Evolutionary conservation across 2,888 invertebrate species (phyloP).

Genomic region (Acholoe squamosa): DNA sequence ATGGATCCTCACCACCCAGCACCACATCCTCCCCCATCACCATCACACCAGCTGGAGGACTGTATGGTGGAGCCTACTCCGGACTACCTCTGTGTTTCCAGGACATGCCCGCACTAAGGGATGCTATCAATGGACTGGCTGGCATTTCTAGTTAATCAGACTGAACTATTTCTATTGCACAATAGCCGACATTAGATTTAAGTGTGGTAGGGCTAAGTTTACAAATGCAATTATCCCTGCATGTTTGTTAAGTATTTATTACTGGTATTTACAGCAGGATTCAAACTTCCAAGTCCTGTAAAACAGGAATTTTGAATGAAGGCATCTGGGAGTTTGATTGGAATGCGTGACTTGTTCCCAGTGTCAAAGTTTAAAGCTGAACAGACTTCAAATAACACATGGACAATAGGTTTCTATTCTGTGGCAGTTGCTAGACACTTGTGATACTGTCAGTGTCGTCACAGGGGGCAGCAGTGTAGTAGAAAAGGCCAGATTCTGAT

Average conservation of each 20-base stretch:
- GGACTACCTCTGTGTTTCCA: neutral
- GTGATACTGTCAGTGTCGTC: neutral
- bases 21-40: neutral
- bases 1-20: neutral
- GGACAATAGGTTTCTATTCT: neutral
- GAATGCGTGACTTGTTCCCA: neutral
- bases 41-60: conserved; percentile 13
- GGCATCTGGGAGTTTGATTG: neutral
- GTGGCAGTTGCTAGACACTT: neutral
- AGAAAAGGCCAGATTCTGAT: neutral
- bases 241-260: neutral
- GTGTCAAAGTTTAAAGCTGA: neutral
- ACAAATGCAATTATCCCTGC: neutral
- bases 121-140: conserved; percentile 49
- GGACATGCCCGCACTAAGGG: conserved; percentile 49
- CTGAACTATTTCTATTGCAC: neutral
- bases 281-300: neutral
- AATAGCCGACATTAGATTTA: neutral
- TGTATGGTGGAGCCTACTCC: neutral
- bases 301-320: neutral
- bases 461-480: neutral
- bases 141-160: conserved; percentile 8
- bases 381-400: neutral
- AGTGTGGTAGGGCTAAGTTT: neutral
- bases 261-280: neutral